phyloP scores from a whole-genome alignment of 2,888 invertebrate genomes.

The Nomada ferruginata region DNA sequence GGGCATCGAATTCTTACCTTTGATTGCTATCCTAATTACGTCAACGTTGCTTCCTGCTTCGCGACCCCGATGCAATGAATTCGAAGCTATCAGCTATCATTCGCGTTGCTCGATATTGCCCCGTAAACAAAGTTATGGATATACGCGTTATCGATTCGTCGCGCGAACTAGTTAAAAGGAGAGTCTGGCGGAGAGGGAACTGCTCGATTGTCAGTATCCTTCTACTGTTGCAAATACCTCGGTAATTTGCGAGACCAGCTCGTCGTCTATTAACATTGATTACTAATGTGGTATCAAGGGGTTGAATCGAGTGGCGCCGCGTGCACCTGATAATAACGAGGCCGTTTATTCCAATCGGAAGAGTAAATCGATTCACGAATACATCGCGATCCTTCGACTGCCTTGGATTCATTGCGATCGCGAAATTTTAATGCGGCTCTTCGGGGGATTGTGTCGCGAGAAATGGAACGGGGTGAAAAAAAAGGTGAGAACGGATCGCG shows the following conservation, averaged over 20 bases:
- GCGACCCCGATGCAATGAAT: conserved; percentile 3
- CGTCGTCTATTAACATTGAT: not conserved
- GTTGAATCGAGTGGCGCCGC: no score
- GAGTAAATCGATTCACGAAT: no score
- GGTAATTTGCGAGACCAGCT: not conserved
- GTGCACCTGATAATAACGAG: no score
- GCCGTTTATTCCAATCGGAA: no score
- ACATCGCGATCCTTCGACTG: no score
- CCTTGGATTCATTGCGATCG: no score
- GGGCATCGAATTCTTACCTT: not conserved
- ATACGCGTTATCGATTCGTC: conserved; percentile 22
- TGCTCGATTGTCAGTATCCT: not conserved
- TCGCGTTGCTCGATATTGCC: not conserved
- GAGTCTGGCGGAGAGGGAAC: not conserved
- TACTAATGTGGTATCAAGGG: no score
- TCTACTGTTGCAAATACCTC: not conserved
- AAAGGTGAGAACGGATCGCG: no score
- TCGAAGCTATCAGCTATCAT: not conserved
- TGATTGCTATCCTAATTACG: not conserved
- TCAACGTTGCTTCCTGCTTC: not conserved
- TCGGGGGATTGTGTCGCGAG: no score
- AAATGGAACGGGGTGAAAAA: no score
- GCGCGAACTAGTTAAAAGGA: not conserved
- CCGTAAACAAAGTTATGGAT: conserved; percentile 8
- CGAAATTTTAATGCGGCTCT: no score